phyloP scores from a whole-genome alignment of 2,113 vertebrate species.

The Channa maculata region DNA sequence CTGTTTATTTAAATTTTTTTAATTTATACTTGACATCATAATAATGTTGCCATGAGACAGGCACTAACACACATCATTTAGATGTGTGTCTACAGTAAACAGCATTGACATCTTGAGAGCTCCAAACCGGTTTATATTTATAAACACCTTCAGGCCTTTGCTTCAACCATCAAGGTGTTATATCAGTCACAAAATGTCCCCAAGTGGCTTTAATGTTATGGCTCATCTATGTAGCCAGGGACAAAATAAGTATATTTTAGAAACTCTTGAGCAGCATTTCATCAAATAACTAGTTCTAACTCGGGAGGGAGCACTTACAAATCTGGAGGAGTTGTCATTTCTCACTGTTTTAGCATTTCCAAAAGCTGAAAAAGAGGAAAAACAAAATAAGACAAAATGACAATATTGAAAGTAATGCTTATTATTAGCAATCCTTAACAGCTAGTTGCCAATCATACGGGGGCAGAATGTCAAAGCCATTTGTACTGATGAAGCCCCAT shows the following conservation, averaged over 20 bases:
- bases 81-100: constrained; percentile 2
- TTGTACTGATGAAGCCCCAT: constrained; percentile 65
- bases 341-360: constrained; percentile 98
- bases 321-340: constrained; percentile 99
- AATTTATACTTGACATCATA: not conserved
- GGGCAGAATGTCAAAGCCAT: constrained; percentile 44
- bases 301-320: constrained; percentile 88
- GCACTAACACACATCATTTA: not conserved
- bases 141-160: not conserved
- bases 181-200: not conserved
- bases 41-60: not conserved
- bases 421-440: constrained; percentile 17
- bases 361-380: constrained; percentile 86
- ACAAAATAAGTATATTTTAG: too few relatives aligned
- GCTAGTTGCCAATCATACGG: constrained; percentile 53
- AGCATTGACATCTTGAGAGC: not conserved
- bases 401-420: not conserved
- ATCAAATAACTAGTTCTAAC: not conserved
- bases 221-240: too few relatives aligned
- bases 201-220: too few relatives aligned
- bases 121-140: constrained; percentile 1
- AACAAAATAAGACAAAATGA: not conserved
- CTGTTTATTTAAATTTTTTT: not conserved
- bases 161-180: not conserved
- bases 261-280: not conserved